A percentile compares a stretch with the other conserved stretches of the same genome.
Evolutionary conservation across 2,888 invertebrate genomes (phyloP).

Genomic region (Heliconius hortense): DNA sequence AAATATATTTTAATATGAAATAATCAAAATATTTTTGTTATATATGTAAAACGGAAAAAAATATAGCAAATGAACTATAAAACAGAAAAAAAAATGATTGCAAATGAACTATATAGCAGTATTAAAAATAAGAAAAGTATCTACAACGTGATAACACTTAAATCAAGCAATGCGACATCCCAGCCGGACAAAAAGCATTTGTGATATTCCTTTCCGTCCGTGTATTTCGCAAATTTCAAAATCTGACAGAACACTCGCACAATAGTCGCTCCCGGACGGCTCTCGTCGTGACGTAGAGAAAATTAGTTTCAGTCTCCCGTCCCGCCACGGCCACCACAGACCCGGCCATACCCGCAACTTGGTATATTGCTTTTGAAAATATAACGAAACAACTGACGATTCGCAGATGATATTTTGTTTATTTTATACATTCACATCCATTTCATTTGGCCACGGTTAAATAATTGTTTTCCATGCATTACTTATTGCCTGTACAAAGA

Average conservation of each 20-base stretch:
- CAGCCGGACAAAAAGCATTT: conserved; percentile 36
- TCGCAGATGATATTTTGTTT: conserved; percentile 15
- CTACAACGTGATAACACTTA: conserved; percentile 29
- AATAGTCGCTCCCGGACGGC: conserved; percentile 49
- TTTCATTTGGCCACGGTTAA: conserved; percentile 8
- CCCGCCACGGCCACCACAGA: conserved; percentile 60
- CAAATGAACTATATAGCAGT: not conserved
- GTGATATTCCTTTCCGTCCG: conserved; percentile 36
- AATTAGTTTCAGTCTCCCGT: conserved; percentile 71
- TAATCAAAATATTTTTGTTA: not conserved
- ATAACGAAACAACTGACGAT: conserved; percentile 25
- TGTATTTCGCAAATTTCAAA: conserved; percentile 51
- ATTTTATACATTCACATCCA: not conserved
- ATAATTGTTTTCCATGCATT: conserved; percentile 6
- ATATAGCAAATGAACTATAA: not conserved
- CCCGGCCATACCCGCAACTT: conserved; percentile 39
- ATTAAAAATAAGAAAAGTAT: conserved; percentile 12
- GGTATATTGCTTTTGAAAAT: conserved; percentile 38
- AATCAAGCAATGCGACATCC: conserved; percentile 33
- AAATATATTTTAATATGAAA: not conserved
- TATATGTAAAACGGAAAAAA: not conserved
- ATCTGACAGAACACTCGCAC: conserved; percentile 55
- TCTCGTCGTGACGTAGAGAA: conserved; percentile 65
- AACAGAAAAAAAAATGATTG: no score
- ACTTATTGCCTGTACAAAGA: not conserved